Evolutionary conservation across 2,797 vertebrate genomes (phyloP).

Genomic region (Pampus argenteus): DNA sequence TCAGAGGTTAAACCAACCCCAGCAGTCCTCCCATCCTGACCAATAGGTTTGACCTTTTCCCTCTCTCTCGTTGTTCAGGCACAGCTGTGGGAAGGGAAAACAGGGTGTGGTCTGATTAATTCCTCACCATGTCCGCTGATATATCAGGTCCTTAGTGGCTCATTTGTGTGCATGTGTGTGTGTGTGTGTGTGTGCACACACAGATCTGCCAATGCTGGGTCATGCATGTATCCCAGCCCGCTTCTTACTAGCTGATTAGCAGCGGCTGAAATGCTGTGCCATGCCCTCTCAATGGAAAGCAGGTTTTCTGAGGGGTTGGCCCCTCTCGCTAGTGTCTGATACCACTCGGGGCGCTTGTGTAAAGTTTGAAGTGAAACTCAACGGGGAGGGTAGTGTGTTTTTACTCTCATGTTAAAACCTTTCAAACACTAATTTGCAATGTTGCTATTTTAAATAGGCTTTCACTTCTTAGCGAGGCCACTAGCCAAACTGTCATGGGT

Average conservation of each 20-base stretch:
- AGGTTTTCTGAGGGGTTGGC: conserved; percentile 59
- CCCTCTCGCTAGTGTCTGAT: conserved; percentile 42
- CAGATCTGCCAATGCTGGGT: conserved; percentile 48
- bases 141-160: conserved; percentile 35
- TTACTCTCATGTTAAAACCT: conserved; percentile 71
- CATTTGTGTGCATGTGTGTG: conserved; percentile 53
- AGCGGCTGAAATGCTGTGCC: conserved; percentile 65
- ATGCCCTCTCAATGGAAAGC: conserved; percentile 70
- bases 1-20: conserved; percentile 62
- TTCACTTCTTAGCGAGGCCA: conserved; percentile 62
- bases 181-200: conserved; percentile 24
- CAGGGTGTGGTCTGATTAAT: conserved; percentile 61
- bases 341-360: conserved; percentile 61
- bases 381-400: conserved; percentile 58
- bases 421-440: conserved; percentile 73
- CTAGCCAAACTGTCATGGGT: conserved; percentile 74
- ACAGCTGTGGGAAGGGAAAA: conserved; percentile 54
- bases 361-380: conserved; percentile 61
- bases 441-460: conserved; percentile 70
- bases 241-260: conserved; percentile 69
- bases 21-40: conserved; percentile 45
- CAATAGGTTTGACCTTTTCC: conserved; percentile 63
- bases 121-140: conserved; percentile 57
- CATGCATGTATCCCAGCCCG: conserved; percentile 31
- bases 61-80: conserved; percentile 36